Base-by-base conservation (phyloP, 1,140 invertebrate species). In the Bombus haemorrhoidalis region DNA sequence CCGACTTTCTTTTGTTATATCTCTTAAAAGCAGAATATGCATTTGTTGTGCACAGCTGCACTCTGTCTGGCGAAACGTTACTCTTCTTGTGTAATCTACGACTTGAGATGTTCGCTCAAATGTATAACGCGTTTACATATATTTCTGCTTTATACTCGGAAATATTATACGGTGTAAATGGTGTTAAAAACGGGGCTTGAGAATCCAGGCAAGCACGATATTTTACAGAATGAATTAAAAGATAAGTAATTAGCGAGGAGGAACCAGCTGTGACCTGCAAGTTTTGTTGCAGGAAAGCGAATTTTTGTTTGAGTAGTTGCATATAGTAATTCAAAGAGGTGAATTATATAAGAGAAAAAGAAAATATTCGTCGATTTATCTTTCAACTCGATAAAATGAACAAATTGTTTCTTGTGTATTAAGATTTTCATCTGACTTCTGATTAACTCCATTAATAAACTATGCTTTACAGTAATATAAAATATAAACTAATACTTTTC, bases 31-130 rank as follows among this genome's bases (percentile, higher is more conserved):
- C 34, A 5, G 34, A 37, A 69, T 37, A 28, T 12, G 28, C 34
- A 37, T 28, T 22, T 28, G 34, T 37, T 69, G 68, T 69, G 34
- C 28, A 37, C 34, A 18, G 34, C 34, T 71, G 37, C 68, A 71
- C n/a, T 39, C 37, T 10, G 37, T 71, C 37, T 71, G n/a, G 68
- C 37, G 37, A 28, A 28, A 71, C 12, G 68, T 71, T 71, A 39
- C 37, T 39, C 68, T 39, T 39, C 68, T 13, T 71, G 37, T 71
- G 68, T 71, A 71, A 71, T 71, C 37, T 39, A 71, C 25, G 68
- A 71, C 68, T 71, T 13, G 37, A 39, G 37, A 71, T 71, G 68
- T 22, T 71, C 39, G 37, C 25, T 71, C 34, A 39, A 10, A 39
- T 39, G 25, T 28, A 69, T 39, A 37, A 37, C 34, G 9, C 10